Conservation (phyloP, 2,888 invertebrate genomes). For the Notodonta ziczac region DNA sequence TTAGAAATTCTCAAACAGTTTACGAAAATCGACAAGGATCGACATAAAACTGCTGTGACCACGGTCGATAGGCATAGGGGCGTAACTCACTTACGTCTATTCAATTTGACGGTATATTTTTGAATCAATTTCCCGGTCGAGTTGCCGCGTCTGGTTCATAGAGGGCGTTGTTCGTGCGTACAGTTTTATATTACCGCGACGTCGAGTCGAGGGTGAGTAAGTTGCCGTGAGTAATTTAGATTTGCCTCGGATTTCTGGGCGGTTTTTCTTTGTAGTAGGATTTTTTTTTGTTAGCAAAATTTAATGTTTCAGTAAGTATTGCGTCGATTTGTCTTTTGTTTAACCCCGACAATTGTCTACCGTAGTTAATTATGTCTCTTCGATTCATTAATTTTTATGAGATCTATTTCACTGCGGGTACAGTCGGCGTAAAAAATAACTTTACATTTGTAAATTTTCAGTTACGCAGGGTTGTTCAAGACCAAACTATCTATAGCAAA, state of each 20-base stretch:
- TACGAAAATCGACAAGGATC: background rate
- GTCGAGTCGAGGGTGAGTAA: slow-evolving; percentile 18
- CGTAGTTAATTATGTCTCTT: too few relatives aligned
- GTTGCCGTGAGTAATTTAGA: slow-evolving; percentile 28
- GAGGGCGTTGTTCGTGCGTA: slow-evolving; percentile 54
- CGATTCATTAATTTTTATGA: too few relatives aligned
- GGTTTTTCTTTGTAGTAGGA: background rate
- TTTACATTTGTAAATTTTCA: too few relatives aligned
- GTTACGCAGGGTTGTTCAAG: too few relatives aligned
- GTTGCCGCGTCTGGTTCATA: slow-evolving; percentile 50
- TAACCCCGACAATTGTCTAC: too few relatives aligned
- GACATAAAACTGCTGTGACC: background rate
- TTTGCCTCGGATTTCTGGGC: slow-evolving; percentile 16
- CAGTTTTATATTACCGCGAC: slow-evolving; percentile 53
- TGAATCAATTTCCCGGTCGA: slow-evolving; percentile 65
- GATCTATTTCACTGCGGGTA: too few relatives aligned
- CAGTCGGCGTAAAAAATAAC: too few relatives aligned
- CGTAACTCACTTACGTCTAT: slow-evolving; percentile 51
- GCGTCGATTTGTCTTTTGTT: too few relatives aligned
- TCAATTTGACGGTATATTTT: slow-evolving; percentile 66
- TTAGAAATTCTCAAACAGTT: too few relatives aligned
- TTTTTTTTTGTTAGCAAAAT: slow-evolving; percentile 16
- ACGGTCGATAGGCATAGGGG: slow-evolving; percentile 15
- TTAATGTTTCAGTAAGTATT: background rate
- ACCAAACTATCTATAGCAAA: too few relatives aligned